A percentile compares a stretch with the other conserved stretches of the same genome.
Evolutionary conservation across 2,113 vertebrate genomes (phyloP).

Genomic region (Xenotilapia caudafasciata): DNA sequence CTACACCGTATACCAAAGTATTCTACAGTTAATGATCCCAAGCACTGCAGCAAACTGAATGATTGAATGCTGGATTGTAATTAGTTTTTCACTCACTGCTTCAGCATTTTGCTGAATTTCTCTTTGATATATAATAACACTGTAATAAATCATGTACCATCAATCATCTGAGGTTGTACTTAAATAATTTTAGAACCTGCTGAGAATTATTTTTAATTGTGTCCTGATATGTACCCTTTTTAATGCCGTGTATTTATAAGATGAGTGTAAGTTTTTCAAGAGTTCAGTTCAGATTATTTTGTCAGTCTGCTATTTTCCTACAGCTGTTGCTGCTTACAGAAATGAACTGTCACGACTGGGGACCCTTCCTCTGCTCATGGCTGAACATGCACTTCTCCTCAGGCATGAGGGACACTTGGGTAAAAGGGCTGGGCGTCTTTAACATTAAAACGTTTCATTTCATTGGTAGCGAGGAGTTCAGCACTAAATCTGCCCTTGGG

Average conservation of each 20-base stretch:
- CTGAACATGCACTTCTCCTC: not conserved
- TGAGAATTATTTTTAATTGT: not conserved
- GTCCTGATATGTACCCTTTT: accelerated
- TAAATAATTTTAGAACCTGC: not conserved
- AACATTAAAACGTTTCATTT: not conserved
- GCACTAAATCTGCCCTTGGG: not conserved
- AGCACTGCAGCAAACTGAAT: not conserved
- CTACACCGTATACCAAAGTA: not conserved
- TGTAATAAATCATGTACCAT: not conserved
- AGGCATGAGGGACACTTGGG: not conserved
- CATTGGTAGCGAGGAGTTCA: not conserved
- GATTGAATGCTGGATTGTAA: accelerated
- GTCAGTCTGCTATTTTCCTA: not conserved
- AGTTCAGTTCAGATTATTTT: not conserved
- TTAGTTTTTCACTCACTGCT: not conserved
- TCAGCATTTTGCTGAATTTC: not conserved
- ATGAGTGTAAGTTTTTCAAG: not conserved
- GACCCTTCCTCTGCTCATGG: not conserved
- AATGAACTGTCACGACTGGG: not conserved
- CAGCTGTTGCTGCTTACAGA: not conserved
- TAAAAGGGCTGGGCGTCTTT: not conserved
- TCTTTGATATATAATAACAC: not conserved
- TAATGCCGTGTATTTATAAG: not conserved
- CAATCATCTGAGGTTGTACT: not conserved
- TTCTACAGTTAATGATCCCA: not conserved